Evolutionary conservation across 2,797 vertebrate species (phyloP).

Genomic region (Lemur catta): DNA sequence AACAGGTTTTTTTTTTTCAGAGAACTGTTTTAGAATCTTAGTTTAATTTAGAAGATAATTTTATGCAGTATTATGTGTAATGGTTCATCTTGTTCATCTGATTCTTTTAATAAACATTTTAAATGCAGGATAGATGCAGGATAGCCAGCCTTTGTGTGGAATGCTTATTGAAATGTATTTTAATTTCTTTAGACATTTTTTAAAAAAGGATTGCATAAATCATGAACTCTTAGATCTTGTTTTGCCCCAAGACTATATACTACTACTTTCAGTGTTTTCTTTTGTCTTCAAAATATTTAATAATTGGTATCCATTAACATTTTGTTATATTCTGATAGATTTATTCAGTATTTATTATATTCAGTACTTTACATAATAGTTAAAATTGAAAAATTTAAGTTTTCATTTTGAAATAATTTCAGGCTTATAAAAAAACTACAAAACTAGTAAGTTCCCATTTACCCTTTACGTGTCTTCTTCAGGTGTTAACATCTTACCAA

Average conservation of each 20-base stretch:
- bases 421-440: neutral
- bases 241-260: conserved; percentile 18
- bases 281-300: conserved; percentile 4
- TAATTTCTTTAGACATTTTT: neutral
- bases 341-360: neutral
- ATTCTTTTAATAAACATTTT: conserved; percentile 10
- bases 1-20: neutral
- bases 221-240: neutral
- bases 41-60: conserved; percentile 45
- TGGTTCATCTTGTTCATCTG: neutral
- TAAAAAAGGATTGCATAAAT: neutral
- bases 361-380: neutral
- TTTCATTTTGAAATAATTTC: conserved; percentile 40
- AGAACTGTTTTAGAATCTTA: neutral
- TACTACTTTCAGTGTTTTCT: neutral
- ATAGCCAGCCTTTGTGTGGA: neutral
- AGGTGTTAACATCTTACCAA: conserved; percentile 1
- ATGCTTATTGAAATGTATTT: neutral
- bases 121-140: neutral
- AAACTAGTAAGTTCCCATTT: neutral
- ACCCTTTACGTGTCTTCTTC: neutral
- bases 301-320: neutral
- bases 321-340: neutral
- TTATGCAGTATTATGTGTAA: neutral
- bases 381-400: neutral